Evolutionary conservation across 2,113 vertebrate species (phyloP), one percentile per base, ranked within the genome.

Genomic region (Neopipo cinnamomea): DNA sequence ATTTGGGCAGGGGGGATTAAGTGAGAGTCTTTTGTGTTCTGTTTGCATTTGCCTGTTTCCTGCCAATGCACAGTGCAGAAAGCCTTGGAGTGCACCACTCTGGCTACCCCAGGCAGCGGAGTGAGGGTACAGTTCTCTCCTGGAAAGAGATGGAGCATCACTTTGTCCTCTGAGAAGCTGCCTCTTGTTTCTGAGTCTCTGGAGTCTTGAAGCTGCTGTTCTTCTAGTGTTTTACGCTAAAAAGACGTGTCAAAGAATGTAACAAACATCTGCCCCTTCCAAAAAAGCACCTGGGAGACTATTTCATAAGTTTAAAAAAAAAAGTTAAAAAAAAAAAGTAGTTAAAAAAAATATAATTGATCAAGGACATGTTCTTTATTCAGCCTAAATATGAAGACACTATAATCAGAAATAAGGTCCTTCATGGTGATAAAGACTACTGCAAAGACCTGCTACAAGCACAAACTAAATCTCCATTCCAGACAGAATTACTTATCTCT

Each of bases 41-140:
- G 98, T 73, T 99, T 99, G 96, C 97, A 99, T 85, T 99, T 98
- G 83, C 99, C 99, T 1, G 98, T 99, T 96, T 99, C 99, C 77
- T 99, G 98, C 99, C 99, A 99, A 93, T 99, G 99, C 67, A 99
- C 99, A 0, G 99, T 99, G 94, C 99, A 99, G 90, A 99, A 99
- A 89, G 99, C 99, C 94, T 99, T 99, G 79, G 99, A 99, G 98
- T 99, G 99, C 12, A 99, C 99, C 27, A 99, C 99, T 4, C 99
- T 98, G 37, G 99, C 99, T 89, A 99, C 99, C 2, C 99, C 99
- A 1, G 99, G 99, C 70, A 99, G 97, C 0, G 98, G 97, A 5
- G 98, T 99, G 91, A 99, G 92, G 0, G 98, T 98, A 93, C 98
- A 99, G 55, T 98, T 99, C 97, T 99, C 99, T 21, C 99, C 98